These are phyloP conservation scores for Blera fallax DNA, from an alignment of 2,888 invertebrate species.

Conservation along the genomic window DNA sequence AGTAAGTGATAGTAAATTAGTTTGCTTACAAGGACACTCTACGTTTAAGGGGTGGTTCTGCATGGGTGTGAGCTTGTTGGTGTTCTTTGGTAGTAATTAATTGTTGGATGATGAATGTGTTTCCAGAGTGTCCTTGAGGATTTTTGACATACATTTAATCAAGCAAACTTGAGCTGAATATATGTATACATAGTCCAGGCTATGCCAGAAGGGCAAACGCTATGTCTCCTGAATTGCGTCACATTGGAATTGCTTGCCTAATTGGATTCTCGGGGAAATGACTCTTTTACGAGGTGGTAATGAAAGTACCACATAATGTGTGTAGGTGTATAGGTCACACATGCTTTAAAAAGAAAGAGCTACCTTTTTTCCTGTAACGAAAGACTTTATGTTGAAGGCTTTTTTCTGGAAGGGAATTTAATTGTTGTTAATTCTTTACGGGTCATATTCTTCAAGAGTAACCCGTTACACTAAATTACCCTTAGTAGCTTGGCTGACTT, in stretches of 20 bases:
- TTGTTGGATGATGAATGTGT: conserved; percentile 31
- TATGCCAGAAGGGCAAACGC: background rate
- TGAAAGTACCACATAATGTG: background rate
- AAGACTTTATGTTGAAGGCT: background rate
- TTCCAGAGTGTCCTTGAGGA: background rate
- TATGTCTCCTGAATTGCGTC: background rate
- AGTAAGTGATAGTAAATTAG: conserved; percentile 26
- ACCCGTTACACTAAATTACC: background rate
- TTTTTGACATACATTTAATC: conserved; percentile 12
- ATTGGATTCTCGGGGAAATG: background rate
- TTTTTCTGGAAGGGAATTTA: background rate
- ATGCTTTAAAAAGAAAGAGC: background rate
- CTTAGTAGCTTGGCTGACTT: background rate
- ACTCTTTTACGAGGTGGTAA: background rate
- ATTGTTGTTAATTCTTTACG: background rate
- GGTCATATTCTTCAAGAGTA: background rate
- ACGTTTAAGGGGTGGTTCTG: background rate
- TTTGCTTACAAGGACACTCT: conserved; percentile 14
- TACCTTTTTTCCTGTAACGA: background rate
- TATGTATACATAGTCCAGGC: background rate
- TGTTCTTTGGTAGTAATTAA: conserved; percentile 12
- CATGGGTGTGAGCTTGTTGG: background rate
- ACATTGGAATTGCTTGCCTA: background rate
- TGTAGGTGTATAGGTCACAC: background rate
- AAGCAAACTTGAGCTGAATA: conserved; percentile 1